Conservation (phyloP, 2,797 vertebrate species). For the Malacoctenus gilli region DNA sequence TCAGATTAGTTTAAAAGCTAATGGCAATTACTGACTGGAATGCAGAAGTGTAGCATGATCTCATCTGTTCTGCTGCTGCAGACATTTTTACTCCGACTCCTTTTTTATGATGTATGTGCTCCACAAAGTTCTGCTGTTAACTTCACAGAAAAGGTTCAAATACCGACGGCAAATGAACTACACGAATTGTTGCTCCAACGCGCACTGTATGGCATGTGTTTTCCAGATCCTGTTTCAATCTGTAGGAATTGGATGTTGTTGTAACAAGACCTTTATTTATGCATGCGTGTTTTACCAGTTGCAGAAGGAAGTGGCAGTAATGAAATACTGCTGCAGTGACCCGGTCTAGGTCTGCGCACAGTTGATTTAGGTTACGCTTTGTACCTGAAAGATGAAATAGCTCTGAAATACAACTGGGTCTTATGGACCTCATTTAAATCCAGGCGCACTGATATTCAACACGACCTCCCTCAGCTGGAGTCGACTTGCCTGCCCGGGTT, state of each 20-base stretch:
- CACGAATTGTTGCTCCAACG: constrained; percentile 1
- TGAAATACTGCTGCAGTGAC: constrained; percentile 19
- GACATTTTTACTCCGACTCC: not conserved
- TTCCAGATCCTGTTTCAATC: too few relatives aligned
- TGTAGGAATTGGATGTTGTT: constrained; percentile 9
- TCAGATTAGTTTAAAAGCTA: too few relatives aligned
- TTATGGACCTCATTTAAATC: constrained; percentile 21
- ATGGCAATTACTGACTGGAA: not conserved
- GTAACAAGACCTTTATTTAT: constrained; percentile 8
- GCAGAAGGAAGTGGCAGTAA: constrained; percentile 11
- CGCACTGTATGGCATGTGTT: not conserved
- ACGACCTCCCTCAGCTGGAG: not conserved
- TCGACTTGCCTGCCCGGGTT: constrained; percentile 2
- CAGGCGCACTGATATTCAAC: constrained; percentile 24
- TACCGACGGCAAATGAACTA: not conserved
- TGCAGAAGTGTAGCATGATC: not conserved
- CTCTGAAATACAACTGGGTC: constrained; percentile 18
- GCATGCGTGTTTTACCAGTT: constrained; percentile 10
- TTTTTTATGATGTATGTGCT: not conserved
- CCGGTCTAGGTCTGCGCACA: constrained; percentile 10
- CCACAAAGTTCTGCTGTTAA: not conserved
- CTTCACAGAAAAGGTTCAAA: not conserved
- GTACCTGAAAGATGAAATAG: constrained; percentile 13
- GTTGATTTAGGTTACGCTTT: constrained; percentile 19
- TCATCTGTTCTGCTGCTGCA: too few relatives aligned